Evolutionary conservation across 1,140 invertebrate species (phyloP).

Genomic region (Hermetia illucens): DNA sequence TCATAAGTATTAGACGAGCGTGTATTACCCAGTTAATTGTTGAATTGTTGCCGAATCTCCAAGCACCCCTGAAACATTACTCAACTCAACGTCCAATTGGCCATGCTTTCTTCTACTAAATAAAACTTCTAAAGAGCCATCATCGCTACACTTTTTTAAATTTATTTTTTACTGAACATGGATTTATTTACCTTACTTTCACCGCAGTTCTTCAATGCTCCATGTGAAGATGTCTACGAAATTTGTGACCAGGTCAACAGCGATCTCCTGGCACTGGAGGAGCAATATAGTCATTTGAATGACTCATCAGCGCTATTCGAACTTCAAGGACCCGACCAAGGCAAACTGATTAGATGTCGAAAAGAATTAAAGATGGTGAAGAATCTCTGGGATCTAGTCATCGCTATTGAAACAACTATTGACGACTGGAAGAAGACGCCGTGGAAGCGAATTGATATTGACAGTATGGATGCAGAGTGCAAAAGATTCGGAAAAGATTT

Average conservation of each 20-base stretch:
- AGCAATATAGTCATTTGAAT: conserved; percentile 49
- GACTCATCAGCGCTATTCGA: conserved; percentile 75
- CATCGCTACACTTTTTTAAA: too few relatives aligned
- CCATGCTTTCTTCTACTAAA: too few relatives aligned
- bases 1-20: too few relatives aligned
- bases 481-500: conserved; percentile 81
- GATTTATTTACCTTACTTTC: too few relatives aligned
- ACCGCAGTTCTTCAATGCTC: conserved; percentile 57
- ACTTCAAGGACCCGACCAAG: conserved; percentile 67
- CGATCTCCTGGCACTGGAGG: conserved; percentile 53
- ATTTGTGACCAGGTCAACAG: conserved; percentile 57
- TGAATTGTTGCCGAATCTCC: too few relatives aligned
- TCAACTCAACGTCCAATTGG: too few relatives aligned
- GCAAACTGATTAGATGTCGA: conserved; percentile 54
- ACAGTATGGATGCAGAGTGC: conserved; percentile 87
- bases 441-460: conserved; percentile 88
- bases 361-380: conserved; percentile 68
- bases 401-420: conserved; percentile 64
- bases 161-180: too few relatives aligned
- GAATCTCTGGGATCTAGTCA: conserved; percentile 81
- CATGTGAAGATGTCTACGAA: conserved; percentile 57
- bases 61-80: too few relatives aligned
- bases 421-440: conserved; percentile 84
- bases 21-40: too few relatives aligned
- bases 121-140: too few relatives aligned